A percentile compares a stretch with the other conserved stretches of the same genome.
These are phyloP conservation scores for Mythimna ferrago DNA, from an alignment of 2,888 invertebrate genomes.

Conservation along the genomic window DNA sequence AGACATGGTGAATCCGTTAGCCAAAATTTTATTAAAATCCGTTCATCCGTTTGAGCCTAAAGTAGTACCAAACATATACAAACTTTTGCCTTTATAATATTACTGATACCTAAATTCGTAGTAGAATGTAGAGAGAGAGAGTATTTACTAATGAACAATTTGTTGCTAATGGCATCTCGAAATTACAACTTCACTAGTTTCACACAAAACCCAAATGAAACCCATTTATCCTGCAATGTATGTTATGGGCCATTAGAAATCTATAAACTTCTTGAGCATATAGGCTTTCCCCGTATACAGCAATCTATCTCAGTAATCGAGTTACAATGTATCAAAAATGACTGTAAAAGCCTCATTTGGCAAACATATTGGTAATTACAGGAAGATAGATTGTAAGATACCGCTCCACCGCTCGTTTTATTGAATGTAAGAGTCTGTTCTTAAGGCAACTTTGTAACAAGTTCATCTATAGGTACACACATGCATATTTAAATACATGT, in stretches of 20 bases:
- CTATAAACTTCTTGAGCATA: slow-evolving; percentile 7
- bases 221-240: slow-evolving; percentile 14
- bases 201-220: not conserved
- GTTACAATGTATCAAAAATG: slow-evolving; percentile 21
- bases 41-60: no score
- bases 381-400: slow-evolving; percentile 1
- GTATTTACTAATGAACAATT: no score
- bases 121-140: no score
- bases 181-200: not conserved
- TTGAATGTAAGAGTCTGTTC: not conserved
- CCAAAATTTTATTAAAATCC: no score
- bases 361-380: slow-evolving; percentile 7
- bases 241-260: slow-evolving; percentile 10
- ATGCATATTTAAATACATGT: no score
- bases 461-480: not conserved
- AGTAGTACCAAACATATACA: no score
- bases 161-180: not conserved
- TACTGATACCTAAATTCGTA: no score
- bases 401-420: not conserved
- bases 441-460: not conserved
- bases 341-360: slow-evolving; percentile 29
- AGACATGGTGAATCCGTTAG: no score
- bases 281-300: not conserved
- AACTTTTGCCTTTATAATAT: no score
- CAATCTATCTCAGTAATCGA: not conserved